Evolutionary conservation across 2,888 invertebrate genomes (phyloP).

Genomic region (Drosophila pseudotalamancana): DNA sequence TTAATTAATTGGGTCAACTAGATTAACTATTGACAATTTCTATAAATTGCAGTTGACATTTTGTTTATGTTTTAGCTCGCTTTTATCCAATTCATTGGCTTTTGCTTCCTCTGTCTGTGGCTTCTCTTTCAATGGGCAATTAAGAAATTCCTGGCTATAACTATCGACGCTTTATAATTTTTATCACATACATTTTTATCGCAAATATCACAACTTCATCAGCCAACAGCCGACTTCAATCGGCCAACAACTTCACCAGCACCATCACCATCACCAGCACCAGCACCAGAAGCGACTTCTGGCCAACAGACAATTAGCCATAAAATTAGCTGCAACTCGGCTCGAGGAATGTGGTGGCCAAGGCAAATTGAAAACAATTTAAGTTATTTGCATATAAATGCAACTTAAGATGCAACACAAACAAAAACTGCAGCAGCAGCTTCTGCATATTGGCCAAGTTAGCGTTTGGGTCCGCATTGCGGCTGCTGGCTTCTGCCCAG

Average conservation of each 20-base stretch:
- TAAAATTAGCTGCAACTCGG: slow-evolving; percentile 75
- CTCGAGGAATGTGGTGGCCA: slow-evolving; percentile 70
- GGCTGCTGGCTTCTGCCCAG: slow-evolving; percentile 20
- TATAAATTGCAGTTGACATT: slow-evolving; percentile 27
- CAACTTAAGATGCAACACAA: slow-evolving; percentile 63
- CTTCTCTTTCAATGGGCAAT: slow-evolving; percentile 43
- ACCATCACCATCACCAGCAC: slow-evolving; percentile 24
- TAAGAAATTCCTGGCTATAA: slow-evolving; percentile 70
- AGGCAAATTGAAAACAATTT: slow-evolving; percentile 81
- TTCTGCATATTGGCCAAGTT: slow-evolving; percentile 23
- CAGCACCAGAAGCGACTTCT: slow-evolving; percentile 36
- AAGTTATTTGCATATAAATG: slow-evolving; percentile 80
- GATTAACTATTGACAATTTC: slow-evolving; percentile 4
- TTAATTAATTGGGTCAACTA: slow-evolving; percentile 2
- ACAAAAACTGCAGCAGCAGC: slow-evolving; percentile 25
- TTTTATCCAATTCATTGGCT: slow-evolving; percentile 29
- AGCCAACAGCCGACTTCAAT: slow-evolving; percentile 73
- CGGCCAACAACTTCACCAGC: slow-evolving; percentile 27
- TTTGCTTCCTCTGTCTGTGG: background rate
- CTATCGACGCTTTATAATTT: slow-evolving; percentile 70
- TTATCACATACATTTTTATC: slow-evolving; percentile 76
- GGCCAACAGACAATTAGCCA: slow-evolving; percentile 72
- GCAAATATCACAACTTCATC: slow-evolving; percentile 78
- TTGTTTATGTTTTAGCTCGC: slow-evolving; percentile 1
- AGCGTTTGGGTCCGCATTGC: slow-evolving; percentile 23